These are phyloP conservation scores for Glaucopsyche alexis DNA, from an alignment of 2,888 invertebrate species.

Conservation along the genomic window DNA sequence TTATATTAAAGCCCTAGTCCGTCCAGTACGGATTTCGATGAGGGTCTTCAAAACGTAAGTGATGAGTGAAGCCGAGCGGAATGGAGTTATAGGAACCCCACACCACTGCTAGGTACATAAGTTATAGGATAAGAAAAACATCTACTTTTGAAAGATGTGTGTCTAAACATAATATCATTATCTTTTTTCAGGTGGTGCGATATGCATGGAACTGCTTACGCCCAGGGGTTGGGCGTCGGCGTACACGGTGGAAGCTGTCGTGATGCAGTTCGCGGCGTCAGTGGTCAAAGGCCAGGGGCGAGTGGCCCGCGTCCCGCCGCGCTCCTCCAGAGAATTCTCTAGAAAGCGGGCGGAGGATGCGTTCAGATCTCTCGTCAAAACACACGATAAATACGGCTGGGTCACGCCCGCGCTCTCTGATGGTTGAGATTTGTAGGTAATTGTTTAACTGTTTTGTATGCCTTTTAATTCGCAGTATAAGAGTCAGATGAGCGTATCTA, in stretches of 20 bases:
- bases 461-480: slow-evolving; percentile 17
- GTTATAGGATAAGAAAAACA: too few relatives aligned
- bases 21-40: too few relatives aligned
- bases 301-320: slow-evolving; percentile 88
- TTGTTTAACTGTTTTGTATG: too few relatives aligned
- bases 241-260: slow-evolving; percentile 91
- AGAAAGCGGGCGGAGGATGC: slow-evolving; percentile 91
- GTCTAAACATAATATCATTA: too few relatives aligned
- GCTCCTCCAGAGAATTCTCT: slow-evolving; percentile 88
- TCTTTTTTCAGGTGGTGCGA: slow-evolving; percentile 83
- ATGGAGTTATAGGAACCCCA: too few relatives aligned
- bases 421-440: slow-evolving; percentile 80
- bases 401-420: slow-evolving; percentile 92
- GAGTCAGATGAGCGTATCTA: background rate
- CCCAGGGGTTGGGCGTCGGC: slow-evolving; percentile 94
- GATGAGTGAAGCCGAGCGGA: too few relatives aligned
- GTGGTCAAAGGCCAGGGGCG: slow-evolving; percentile 93
- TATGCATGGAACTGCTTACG: slow-evolving; percentile 93
- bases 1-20: too few relatives aligned
- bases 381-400: slow-evolving; percentile 95
- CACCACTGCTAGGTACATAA: too few relatives aligned
- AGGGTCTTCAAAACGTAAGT: too few relatives aligned
- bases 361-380: slow-evolving; percentile 91
- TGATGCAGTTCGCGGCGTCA: slow-evolving; percentile 94
- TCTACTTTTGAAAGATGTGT: too few relatives aligned